These are phyloP conservation scores for Cephonodes hylas DNA, from an alignment of 2,888 invertebrate species.

Conservation along the genomic window DNA sequence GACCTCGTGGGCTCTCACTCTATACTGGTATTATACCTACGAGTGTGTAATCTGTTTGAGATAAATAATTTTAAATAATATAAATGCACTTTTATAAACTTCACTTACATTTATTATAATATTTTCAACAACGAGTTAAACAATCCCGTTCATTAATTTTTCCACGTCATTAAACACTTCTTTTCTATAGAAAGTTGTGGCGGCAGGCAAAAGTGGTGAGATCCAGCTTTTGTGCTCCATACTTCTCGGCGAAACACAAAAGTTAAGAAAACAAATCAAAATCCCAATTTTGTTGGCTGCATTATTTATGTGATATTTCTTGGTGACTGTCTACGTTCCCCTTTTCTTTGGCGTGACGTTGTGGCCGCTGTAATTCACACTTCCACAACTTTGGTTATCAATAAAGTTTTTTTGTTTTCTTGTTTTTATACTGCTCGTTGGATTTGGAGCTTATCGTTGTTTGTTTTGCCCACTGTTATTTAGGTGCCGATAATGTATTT, in stretches of 20 bases:
- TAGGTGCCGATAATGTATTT: not conserved
- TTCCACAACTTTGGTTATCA: conserved; percentile 62
- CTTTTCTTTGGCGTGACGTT: conserved; percentile 69
- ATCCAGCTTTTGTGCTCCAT: conserved; percentile 52
- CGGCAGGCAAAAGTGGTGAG: conserved; percentile 25
- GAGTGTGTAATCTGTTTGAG: not conserved
- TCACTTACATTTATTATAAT: not conserved
- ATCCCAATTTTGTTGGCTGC: conserved; percentile 76
- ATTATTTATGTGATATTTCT: conserved; percentile 80
- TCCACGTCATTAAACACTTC: conserved; percentile 47
- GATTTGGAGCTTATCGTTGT: not conserved
- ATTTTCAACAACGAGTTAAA: not conserved
- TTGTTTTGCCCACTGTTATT: not conserved
- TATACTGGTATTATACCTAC: not conserved
- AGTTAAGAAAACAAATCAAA: conserved; percentile 80
- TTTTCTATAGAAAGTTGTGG: conserved; percentile 33
- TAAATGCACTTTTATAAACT: not conserved
- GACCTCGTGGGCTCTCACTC: not conserved
- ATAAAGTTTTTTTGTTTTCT: conserved; percentile 28
- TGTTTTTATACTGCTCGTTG: not conserved
- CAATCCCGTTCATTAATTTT: conserved; percentile 35
- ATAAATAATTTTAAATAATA: not conserved
- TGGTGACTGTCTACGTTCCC: conserved; percentile 67
- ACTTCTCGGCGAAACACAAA: conserved; percentile 57
- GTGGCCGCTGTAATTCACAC: conserved; percentile 60